These are phyloP conservation scores for Argyresthia goedartella DNA, from an alignment of 2,888 invertebrate species.

Conservation along the genomic window DNA sequence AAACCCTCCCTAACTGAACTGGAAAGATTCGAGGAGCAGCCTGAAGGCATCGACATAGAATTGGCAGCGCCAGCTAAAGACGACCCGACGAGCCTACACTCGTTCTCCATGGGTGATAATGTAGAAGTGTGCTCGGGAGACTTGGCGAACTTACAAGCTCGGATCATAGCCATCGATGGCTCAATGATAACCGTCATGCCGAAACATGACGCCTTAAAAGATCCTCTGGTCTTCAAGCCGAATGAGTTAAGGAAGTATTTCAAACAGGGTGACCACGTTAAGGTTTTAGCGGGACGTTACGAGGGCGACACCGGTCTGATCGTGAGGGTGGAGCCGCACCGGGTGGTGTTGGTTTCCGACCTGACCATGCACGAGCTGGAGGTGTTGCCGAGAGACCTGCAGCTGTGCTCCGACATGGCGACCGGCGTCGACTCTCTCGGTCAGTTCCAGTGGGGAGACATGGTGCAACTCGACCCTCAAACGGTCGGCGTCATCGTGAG, in stretches of 20 bases:
- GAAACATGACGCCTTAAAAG: slow-evolving; percentile 95
- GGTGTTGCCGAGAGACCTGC: slow-evolving; percentile 92
- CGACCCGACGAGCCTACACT: slow-evolving; percentile 81
- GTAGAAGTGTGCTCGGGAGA: slow-evolving; percentile 98
- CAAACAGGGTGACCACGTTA: slow-evolving; percentile 97
- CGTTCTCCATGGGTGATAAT: slow-evolving; percentile 96
- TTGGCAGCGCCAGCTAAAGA: slow-evolving; percentile 81
- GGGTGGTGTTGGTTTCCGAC: slow-evolving; percentile 96
- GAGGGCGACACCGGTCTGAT: slow-evolving; percentile 98
- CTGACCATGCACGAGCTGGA: slow-evolving; percentile 98
- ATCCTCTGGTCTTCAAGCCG: slow-evolving; percentile 94
- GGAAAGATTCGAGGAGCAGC: slow-evolving; percentile 93
- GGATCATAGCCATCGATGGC: slow-evolving; percentile 95
- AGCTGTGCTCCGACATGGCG: slow-evolving; percentile 97
- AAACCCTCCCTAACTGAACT: slow-evolving; percentile 96
- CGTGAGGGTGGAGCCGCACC: slow-evolving; percentile 92
- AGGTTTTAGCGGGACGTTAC: slow-evolving; percentile 88
- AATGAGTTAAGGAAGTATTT: slow-evolving; percentile 95
- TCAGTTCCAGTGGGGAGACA: slow-evolving; percentile 98
- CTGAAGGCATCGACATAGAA: slow-evolving; percentile 90
- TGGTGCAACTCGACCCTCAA: slow-evolving; percentile 95
- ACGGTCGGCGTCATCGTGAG: slow-evolving; percentile 98
- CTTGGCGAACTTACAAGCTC: slow-evolving; percentile 95
- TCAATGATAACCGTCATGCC: slow-evolving; percentile 98
- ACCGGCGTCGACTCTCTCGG: slow-evolving; percentile 98